phyloP scores from a whole-genome alignment of 2,888 invertebrate genomes.

The Lucinisca nassula region DNA sequence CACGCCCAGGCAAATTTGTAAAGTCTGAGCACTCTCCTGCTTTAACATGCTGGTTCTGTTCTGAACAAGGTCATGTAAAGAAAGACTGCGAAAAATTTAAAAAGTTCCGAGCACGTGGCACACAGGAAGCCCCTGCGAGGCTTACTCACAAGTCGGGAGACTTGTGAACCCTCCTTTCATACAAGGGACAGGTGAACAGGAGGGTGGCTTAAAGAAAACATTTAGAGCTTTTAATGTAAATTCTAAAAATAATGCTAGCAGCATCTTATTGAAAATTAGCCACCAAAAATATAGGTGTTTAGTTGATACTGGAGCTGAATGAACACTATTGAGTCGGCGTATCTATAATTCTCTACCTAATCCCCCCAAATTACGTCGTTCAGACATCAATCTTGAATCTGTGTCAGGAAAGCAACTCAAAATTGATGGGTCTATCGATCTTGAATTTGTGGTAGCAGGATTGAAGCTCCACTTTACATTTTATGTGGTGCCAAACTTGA shows the following conservation, averaged over 20 bases:
- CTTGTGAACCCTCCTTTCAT: not conserved
- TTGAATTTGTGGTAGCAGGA: not conserved
- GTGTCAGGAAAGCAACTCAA: not conserved
- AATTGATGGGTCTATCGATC: not conserved
- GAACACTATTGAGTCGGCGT: not conserved
- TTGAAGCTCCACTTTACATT: not conserved
- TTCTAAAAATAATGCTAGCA: not conserved
- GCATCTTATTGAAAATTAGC: not conserved
- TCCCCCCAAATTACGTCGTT: not conserved
- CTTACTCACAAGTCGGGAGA: not conserved
- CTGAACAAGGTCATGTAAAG: not conserved
- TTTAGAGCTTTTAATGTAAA: not conserved
- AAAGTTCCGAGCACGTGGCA: not conserved
- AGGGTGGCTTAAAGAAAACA: not conserved
- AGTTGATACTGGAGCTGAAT: not conserved
- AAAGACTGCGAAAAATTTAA: not conserved
- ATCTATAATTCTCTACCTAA: not conserved
- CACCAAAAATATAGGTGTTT: not conserved
- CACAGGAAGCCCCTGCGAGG: not conserved
- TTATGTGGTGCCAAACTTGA: too few species aligned
- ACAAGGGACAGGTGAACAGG: not conserved
- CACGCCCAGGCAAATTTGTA: not conserved
- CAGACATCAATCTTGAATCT: not conserved
- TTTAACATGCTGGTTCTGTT: not conserved
- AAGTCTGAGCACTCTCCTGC: too few species aligned